A percentile compares a stretch with the other conserved stretches of the same genome.
Evolutionary conservation across 53 echinoderm and acorn worm genomes (phyloP).

Genomic region (Echinarachnius parma): DNA sequence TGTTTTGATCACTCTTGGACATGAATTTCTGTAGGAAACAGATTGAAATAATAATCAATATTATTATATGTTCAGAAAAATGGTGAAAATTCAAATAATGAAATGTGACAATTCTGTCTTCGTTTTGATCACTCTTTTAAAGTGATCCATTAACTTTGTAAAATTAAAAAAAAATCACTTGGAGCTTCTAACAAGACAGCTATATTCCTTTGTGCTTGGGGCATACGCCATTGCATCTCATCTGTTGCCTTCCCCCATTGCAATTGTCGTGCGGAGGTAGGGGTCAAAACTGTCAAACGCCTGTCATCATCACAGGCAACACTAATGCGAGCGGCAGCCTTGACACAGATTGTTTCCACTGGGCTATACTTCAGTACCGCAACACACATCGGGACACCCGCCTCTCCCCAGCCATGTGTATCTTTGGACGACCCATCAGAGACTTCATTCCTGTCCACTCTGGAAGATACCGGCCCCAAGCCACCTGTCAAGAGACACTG

Average conservation of each 20-base stretch:
- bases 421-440: conserved; percentile 31
- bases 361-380: conserved; percentile 33
- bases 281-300: conserved; percentile 35
- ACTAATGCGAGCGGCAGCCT: conserved; percentile 21
- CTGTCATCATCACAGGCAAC: conserved; percentile 37
- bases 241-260: conserved; percentile 38
- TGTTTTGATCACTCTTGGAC: conserved; percentile 85
- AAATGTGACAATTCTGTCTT: too few relatives aligned
- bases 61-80: not conserved
- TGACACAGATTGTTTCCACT: conserved; percentile 28
- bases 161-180: too few relatives aligned
- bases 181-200: too few relatives aligned
- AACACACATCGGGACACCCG: conserved; percentile 39
- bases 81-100: too few relatives aligned
- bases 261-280: conserved; percentile 37
- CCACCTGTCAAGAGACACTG: conserved; percentile 17
- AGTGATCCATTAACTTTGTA: too few relatives aligned
- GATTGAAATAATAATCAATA: too few relatives aligned
- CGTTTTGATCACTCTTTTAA: too few relatives aligned
- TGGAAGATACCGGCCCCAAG: conserved; percentile 29
- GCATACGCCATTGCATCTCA: conserved; percentile 27
- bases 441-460: conserved; percentile 26
- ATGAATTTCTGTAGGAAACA: conserved; percentile 76
- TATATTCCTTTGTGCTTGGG: conserved; percentile 10
- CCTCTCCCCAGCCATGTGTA: conserved; percentile 33